A percentile compares a stretch with the other conserved stretches of the same genome.
Evolutionary conservation across 2,113 vertebrate species (phyloP).

Genomic region (Canis aureus): DNA sequence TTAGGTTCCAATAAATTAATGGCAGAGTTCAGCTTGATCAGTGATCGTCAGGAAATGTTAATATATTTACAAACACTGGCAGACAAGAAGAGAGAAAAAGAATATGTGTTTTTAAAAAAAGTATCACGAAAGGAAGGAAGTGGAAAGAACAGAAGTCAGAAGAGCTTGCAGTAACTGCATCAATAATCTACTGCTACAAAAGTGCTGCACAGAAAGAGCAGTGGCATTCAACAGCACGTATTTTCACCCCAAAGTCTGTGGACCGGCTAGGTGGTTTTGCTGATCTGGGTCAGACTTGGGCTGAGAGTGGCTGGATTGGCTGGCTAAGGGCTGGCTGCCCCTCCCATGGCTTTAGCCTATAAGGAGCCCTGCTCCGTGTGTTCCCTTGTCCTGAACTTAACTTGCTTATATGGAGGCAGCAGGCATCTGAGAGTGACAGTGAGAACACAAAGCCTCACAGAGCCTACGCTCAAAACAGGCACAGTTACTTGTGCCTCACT

Average conservation of each 20-base stretch:
- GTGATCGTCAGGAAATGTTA: not conserved
- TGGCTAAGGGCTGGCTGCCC: not conserved
- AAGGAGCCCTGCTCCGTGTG: no score
- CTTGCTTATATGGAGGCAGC: not conserved
- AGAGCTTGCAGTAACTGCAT: not conserved
- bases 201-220: not conserved
- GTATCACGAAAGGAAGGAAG: not conserved
- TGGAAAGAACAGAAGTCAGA: not conserved
- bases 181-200: not conserved
- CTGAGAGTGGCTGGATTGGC: not conserved
- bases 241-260: not conserved
- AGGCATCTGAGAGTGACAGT: not conserved
- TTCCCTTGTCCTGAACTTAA: not conserved
- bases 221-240: not conserved
- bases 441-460: not conserved
- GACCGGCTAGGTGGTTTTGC: not conserved
- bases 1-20: not conserved
- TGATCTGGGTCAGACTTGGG: not conserved
- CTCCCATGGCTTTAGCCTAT: not conserved
- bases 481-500: not conserved
- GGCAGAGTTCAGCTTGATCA: not conserved
- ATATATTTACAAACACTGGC: not conserved
- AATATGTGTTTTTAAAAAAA: not conserved
- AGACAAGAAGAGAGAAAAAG: not conserved
- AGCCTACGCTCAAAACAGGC: not conserved